phyloP scores from a whole-genome alignment of 2,113 vertebrate species.

The Pseudorasbora parva region DNA sequence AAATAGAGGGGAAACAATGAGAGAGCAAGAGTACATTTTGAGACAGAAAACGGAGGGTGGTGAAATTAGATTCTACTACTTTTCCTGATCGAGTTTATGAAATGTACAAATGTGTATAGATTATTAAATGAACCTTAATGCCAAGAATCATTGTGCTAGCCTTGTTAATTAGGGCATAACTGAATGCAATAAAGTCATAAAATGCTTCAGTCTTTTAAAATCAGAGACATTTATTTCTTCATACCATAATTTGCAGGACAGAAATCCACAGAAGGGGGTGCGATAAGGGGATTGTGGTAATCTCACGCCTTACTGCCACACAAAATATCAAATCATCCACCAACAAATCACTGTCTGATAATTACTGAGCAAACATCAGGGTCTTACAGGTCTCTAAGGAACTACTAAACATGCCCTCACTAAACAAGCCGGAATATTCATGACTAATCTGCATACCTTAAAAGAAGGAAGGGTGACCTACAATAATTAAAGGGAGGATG shows the following conservation, averaged over 20 bases:
- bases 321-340: conserved; percentile 50
- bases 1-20: not conserved
- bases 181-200: conserved; percentile 25
- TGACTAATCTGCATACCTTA: conserved; percentile 34
- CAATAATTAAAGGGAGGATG: conserved; percentile 3
- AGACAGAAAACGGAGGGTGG: not conserved
- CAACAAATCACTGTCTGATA: conserved; percentile 52
- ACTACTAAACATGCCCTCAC: conserved; percentile 31
- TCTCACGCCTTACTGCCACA: conserved; percentile 26
- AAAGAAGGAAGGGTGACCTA: conserved; percentile 31
- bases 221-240: not conserved
- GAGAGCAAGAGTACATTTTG: conserved; percentile 17
- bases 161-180: not conserved
- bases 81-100: not conserved
- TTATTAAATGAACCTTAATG: conserved; percentile 2
- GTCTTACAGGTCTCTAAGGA: conserved; percentile 50
- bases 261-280: conserved; percentile 34
- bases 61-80: not conserved
- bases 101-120: conserved; percentile 3
- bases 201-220: not conserved
- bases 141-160: not conserved
- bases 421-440: conserved; percentile 31
- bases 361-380: conserved; percentile 50
- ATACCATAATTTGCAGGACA: conserved; percentile 9
- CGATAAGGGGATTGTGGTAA: conserved; percentile 42